Evolutionary conservation across 2,888 invertebrate genomes (phyloP).

Genomic region (Caenorhabditis doughertyi): DNA sequence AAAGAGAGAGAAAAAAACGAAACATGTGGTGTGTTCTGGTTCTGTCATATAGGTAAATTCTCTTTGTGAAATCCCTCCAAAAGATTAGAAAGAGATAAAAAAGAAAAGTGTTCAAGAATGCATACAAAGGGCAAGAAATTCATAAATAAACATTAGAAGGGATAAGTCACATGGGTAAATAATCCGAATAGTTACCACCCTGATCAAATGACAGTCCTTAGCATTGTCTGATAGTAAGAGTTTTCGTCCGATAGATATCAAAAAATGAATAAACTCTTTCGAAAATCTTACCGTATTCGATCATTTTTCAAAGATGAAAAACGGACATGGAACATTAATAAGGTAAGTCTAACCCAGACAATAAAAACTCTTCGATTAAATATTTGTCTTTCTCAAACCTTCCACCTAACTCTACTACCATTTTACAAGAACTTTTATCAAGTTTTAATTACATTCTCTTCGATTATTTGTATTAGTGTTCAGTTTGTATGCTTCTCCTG

Average conservation of each 20-base stretch:
- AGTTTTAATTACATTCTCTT: constrained; percentile 17
- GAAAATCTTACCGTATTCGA: constrained; percentile 47
- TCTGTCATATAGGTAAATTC: constrained; percentile 18
- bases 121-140: constrained; percentile 27
- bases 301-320: not conserved
- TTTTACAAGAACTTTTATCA: not conserved
- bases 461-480: constrained; percentile 53
- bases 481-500: constrained; percentile 17
- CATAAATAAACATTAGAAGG: constrained; percentile 29
- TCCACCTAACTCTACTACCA: not conserved
- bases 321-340: not conserved
- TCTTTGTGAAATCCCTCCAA: not conserved
- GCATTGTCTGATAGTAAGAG: not conserved
- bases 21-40: constrained; percentile 51
- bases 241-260: no score
- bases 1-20: constrained; percentile 8
- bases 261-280: constrained; percentile 26
- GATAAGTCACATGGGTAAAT: constrained; percentile 25
- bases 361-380: not conserved
- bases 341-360: not conserved
- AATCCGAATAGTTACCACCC: constrained; percentile 5
- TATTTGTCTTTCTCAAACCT: constrained; percentile 15
- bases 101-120: constrained; percentile 20
- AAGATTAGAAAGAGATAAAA: constrained; percentile 12
- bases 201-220: constrained; percentile 23